Conservation (phyloP, 2,113 vertebrate species). For the Tachuris rubrigastra region DNA sequence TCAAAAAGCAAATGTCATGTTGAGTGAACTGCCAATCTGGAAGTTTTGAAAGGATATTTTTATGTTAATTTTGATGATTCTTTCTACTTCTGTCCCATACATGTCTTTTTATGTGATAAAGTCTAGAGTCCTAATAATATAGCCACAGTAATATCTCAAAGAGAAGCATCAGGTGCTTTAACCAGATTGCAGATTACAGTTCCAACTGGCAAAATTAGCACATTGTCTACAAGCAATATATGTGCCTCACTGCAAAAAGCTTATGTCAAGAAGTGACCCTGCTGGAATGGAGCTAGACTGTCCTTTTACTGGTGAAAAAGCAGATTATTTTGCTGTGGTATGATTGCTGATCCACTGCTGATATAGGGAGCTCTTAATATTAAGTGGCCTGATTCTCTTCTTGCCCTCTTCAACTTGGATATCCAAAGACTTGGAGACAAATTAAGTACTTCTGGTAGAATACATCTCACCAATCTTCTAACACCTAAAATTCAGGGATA, state of each 20-base stretch:
- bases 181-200: neutral
- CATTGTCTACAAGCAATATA: neutral
- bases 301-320: neutral
- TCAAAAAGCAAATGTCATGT: neutral
- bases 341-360: neutral
- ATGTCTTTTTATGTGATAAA: neutral
- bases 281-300: neutral
- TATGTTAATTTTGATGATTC: neutral
- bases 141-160: neutral
- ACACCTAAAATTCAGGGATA: neutral
- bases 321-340: neutral
- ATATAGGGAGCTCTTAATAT: neutral
- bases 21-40: neutral
- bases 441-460: neutral
- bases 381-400: neutral
- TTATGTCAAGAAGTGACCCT: neutral
- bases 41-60: neutral
- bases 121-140: neutral
- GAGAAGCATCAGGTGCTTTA: neutral
- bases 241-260: neutral
- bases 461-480: neutral
- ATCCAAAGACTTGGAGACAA: neutral
- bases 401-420: neutral
- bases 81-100: neutral
- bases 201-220: neutral